Conservation (phyloP, 2,113 vertebrate species). For the Edolisoma coerulescens region DNA sequence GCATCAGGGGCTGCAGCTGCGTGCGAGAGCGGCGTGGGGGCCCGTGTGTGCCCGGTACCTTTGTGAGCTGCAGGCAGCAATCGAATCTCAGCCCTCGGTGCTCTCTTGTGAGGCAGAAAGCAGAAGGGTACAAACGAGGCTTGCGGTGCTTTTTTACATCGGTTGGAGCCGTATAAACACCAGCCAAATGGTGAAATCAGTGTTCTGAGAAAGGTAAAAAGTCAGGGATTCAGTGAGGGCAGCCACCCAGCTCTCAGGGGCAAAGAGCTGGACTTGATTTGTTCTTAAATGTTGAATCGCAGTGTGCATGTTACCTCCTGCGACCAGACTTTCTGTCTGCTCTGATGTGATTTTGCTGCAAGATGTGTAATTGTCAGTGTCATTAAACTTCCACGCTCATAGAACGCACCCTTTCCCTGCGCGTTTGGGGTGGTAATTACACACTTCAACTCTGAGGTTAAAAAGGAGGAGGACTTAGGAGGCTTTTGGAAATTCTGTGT, state of each 20-base stretch:
- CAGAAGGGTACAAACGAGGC: accelerated
- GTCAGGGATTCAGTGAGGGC: background rate
- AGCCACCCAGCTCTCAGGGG: background rate
- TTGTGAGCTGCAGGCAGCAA: background rate
- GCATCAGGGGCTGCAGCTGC: background rate
- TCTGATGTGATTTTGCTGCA: background rate
- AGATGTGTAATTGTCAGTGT: background rate
- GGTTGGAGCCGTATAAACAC: background rate
- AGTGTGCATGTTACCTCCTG: accelerated
- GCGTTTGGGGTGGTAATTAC: background rate
- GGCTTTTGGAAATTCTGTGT: background rate
- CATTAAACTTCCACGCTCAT: background rate
- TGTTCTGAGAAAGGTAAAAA: background rate
- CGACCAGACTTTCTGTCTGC: background rate
- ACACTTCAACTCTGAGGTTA: background rate
- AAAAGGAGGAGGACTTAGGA: background rate
- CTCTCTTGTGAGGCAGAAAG: background rate
- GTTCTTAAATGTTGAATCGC: background rate
- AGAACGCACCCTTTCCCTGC: accelerated
- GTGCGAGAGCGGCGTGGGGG: background rate
- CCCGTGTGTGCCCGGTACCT: background rate
- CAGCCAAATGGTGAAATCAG: background rate
- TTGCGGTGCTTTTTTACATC: accelerated
- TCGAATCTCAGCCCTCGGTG: accelerated
- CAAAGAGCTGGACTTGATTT: background rate